Evolutionary conservation across 1,140 invertebrate genomes (phyloP).

Genomic region (Venturia canescens): DNA sequence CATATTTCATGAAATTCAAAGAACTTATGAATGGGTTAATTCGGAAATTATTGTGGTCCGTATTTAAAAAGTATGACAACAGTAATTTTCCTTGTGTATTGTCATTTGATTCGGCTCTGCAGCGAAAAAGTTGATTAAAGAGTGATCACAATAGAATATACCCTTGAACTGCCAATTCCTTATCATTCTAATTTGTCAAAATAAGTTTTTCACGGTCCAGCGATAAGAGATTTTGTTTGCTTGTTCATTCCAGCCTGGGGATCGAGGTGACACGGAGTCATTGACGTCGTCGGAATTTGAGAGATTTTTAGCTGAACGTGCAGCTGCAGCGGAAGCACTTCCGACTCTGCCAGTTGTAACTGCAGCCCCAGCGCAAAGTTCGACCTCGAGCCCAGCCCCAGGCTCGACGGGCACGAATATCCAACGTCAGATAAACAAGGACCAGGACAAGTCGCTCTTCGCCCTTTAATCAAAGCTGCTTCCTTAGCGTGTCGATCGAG

Average conservation of each 20-base stretch:
- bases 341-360: slow-evolving; percentile 71
- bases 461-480: slow-evolving; percentile 69
- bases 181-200: too few species aligned
- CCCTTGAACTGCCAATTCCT: too few species aligned
- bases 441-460: slow-evolving; percentile 75
- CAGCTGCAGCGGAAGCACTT: slow-evolving; percentile 87
- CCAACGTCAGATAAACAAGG: slow-evolving; percentile 72
- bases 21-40: too few species aligned
- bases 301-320: slow-evolving; percentile 92
- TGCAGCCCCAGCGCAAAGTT: slow-evolving; percentile 56
- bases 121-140: too few species aligned
- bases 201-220: too few species aligned
- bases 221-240: background rate
- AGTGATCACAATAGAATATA: too few species aligned
- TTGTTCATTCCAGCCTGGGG: slow-evolving; percentile 51
- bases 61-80: too few species aligned
- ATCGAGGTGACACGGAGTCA: slow-evolving; percentile 76
- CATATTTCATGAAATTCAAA: too few species aligned
- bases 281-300: slow-evolving; percentile 95
- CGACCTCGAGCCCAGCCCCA: background rate
- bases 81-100: too few species aligned
- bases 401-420: slow-evolving; percentile 58
- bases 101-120: too few species aligned
- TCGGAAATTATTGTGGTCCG: too few species aligned
- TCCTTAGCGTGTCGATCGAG: slow-evolving; percentile 44